These are phyloP conservation scores for Pontoporia blainvillei DNA, from an alignment of 2,113 vertebrate species.

Conservation along the genomic window DNA sequence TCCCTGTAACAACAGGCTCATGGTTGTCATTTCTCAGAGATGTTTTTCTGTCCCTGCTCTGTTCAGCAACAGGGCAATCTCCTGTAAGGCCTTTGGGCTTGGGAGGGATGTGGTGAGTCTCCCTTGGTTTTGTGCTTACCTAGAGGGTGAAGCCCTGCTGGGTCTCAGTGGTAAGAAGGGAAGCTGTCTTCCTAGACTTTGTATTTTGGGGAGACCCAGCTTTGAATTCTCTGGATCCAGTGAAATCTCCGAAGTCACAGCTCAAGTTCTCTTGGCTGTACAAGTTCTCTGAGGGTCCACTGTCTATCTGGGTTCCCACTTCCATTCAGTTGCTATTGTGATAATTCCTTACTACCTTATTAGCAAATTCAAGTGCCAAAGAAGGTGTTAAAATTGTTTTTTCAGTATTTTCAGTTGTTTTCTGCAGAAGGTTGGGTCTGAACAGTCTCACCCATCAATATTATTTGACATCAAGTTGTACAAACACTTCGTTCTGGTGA, in stretches of 20 bases:
- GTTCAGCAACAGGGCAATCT: background rate
- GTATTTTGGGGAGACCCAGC: background rate
- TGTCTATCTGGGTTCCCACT: background rate
- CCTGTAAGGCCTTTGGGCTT: background rate
- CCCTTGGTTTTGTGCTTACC: background rate
- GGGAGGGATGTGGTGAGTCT: background rate
- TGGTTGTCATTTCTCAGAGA: background rate
- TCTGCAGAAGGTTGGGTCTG: background rate
- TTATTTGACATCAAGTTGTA: background rate
- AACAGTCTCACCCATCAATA: background rate
- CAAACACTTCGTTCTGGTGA: background rate
- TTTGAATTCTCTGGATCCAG: background rate
- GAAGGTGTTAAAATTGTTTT: background rate
- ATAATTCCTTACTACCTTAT: background rate
- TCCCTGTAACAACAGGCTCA: background rate
- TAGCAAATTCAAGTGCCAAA: background rate
- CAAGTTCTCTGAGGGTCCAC: background rate
- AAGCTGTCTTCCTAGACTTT: background rate
- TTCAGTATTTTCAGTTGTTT: background rate
- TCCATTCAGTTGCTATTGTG: background rate
- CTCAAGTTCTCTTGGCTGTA: background rate
- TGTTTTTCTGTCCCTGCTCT: background rate
- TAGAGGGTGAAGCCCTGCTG: background rate
- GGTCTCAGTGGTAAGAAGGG: accelerated
- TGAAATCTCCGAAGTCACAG: background rate